Base-by-base conservation (phyloP, 2,797 vertebrate species). In the Cyclura pinguis region DNA sequence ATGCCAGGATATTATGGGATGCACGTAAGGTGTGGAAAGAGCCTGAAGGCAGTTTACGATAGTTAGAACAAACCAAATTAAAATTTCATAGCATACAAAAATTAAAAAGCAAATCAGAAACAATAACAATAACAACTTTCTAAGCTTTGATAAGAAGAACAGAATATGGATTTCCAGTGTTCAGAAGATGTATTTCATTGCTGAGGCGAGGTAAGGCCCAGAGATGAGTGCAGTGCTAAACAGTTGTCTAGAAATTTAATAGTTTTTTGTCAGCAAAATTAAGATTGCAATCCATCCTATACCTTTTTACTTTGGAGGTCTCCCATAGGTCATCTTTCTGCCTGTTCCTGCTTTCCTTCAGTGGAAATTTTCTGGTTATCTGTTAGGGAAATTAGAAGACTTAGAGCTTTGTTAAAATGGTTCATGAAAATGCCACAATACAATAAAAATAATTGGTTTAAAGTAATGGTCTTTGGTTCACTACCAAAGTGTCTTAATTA, bases 401-500 rank as follows among this genome's bases (percentile, higher is more conserved):
- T 76, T 64, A 87, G 52, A 59, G n/a, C 62, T 62, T 42, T 42
- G 42, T 42, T 42, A 42, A 42, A 3, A 42, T 42, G 55, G 55
- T 86, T 83, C 57, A 52, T 32, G 52, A 59, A 50, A 76, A 52
- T 52, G 27, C 69, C 38, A 88, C 91, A 89, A 89, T 69, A 76
- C 88, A 93, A 90, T 90, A 69, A 87, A 86, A 93, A 89, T 89
- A 91, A 87, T 87, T 88, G 89, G 74, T 86, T 90, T 92, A 85
- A 90, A 94, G 89, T 88, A 91, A 77, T 73, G 80, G 52, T 88
- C 84, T 87, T 90, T 91, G 85, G 89, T 87, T 93, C 88, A 57
- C 69, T 85, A 88, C 84, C 78, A 96, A 96, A 97, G 97, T 97
- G 98, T 97, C 96, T 97, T 95, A 90, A 97, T 95, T 97, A 97